phyloP scores from a whole-genome alignment of 1,140 invertebrate genomes.

The Saxidomus purpurata region DNA sequence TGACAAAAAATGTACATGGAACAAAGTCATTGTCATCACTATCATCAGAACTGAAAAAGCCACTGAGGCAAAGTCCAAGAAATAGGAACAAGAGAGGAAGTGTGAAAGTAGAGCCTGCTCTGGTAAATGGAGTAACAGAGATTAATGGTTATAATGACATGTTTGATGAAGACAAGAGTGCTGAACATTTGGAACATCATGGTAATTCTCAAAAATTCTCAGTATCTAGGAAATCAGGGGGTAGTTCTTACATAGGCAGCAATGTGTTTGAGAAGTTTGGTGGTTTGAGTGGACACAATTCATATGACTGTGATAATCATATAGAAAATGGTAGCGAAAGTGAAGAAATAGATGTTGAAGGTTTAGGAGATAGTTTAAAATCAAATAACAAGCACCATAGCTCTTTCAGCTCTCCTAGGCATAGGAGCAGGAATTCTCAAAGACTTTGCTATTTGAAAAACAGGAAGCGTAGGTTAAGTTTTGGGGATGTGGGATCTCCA shows the following conservation, averaged over 20 bases:
- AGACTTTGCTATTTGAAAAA: conserved; percentile 26
- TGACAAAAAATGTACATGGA: not conserved
- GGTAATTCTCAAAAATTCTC: not conserved
- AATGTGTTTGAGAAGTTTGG: conserved; percentile 65
- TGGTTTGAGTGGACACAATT: not conserved
- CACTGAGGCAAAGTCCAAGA: conserved; percentile 35
- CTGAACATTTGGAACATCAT: not conserved
- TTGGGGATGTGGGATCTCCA: conserved; percentile 25
- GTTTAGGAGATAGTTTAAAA: conserved; percentile 27
- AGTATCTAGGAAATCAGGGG: not conserved
- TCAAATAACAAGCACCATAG: not conserved
- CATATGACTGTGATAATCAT: not conserved
- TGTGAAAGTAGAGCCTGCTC: not conserved
- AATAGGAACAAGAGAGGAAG: not conserved
- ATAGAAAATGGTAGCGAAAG: conserved; percentile 18
- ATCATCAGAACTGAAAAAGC: not conserved
- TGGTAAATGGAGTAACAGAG: not conserved
- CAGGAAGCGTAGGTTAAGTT: conserved; percentile 54
- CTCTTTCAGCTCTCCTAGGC: not conserved
- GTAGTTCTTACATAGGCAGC: conserved; percentile 12
- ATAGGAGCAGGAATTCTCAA: not conserved
- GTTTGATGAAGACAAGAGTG: not conserved
- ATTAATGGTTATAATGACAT: not conserved
- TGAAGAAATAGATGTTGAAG: conserved; percentile 57
- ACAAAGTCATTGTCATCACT: conserved; percentile 8